Percentiles rank a stretch among this genome's conserved stretches.
phyloP scores from a whole-genome alignment of 2,113 vertebrate genomes.

The Nothoprocta perdicaria region DNA sequence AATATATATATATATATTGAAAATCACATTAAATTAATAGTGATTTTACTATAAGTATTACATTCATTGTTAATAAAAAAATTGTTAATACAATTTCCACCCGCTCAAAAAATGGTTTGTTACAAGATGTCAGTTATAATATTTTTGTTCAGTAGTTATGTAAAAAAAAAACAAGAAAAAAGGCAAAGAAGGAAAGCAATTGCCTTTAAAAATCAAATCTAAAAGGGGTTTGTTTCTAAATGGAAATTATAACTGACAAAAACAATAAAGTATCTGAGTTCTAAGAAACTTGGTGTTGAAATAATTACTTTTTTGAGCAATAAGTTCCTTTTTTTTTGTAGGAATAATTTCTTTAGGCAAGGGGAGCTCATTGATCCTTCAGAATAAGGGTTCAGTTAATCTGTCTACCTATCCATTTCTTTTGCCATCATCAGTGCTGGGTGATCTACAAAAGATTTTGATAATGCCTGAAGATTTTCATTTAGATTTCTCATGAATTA shows the following conservation, averaged over 20 bases:
- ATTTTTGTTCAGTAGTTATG: constrained; percentile 27
- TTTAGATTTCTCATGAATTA: background rate
- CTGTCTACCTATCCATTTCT: background rate
- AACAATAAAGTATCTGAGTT: background rate
- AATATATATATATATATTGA: background rate
- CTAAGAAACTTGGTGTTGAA: background rate
- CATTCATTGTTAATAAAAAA: background rate
- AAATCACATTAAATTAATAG: background rate
- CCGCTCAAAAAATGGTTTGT: constrained; percentile 20
- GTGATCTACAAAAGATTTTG: background rate
- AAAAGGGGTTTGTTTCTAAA: background rate
- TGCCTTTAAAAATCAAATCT: constrained; percentile 17
- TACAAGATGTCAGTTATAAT: background rate
- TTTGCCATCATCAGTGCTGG: background rate
- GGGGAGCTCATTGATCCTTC: constrained; percentile 6
- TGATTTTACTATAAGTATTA: background rate
- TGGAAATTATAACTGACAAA: background rate
- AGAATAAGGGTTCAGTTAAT: background rate
- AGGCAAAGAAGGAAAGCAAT: constrained; percentile 30
- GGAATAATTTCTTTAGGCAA: background rate
- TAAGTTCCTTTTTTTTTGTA: background rate
- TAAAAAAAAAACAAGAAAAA: background rate
- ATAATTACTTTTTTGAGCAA: constrained; percentile 18
- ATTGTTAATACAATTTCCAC: background rate
- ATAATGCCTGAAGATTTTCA: background rate